Conservation (phyloP, 2,797 vertebrate genomes). For the Triplophysa yarkandensis region DNA sequence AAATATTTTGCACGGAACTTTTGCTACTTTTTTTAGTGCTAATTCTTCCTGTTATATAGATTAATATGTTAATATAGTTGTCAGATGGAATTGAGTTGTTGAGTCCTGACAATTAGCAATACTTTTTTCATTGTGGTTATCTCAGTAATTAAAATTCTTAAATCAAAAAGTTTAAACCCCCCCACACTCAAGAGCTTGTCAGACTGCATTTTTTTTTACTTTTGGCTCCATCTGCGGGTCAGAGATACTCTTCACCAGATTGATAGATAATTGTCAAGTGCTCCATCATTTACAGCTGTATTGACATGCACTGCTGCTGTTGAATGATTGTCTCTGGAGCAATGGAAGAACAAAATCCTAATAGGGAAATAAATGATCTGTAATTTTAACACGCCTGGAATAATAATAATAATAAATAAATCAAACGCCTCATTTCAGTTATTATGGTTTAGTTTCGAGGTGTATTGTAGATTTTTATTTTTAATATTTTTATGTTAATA, state of each 20-base stretch:
- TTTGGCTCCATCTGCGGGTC: neutral
- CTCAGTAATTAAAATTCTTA: constrained; percentile 12
- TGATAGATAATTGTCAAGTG: constrained; percentile 29
- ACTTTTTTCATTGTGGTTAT: constrained; percentile 21
- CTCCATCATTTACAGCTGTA: constrained; percentile 21
- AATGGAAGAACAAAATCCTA: constrained; percentile 8
- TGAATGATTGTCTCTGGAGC: constrained; percentile 36
- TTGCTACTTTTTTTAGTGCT: constrained; percentile 23
- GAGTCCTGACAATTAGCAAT: constrained; percentile 11
- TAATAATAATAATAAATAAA: too few relatives aligned
- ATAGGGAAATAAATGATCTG: constrained; percentile 36
- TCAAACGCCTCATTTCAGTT: neutral
- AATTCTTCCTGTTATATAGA: neutral
- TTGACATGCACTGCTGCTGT: constrained; percentile 18
- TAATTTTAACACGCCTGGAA: constrained; percentile 24
- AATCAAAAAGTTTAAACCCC: neutral
- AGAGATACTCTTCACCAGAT: constrained; percentile 7
- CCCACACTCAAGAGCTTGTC: neutral
- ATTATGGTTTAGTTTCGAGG: too few relatives aligned
- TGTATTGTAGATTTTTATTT: too few relatives aligned
- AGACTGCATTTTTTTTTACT: neutral
- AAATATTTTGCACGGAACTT: neutral
- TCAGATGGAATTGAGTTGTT: constrained; percentile 40
- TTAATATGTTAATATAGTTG: constrained; percentile 13
- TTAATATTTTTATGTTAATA: too few relatives aligned